Evolutionary conservation across 2,113 vertebrate species (phyloP), one percentile per base, ranked within the genome.

Genomic region (Semicossyphus pulcher): DNA sequence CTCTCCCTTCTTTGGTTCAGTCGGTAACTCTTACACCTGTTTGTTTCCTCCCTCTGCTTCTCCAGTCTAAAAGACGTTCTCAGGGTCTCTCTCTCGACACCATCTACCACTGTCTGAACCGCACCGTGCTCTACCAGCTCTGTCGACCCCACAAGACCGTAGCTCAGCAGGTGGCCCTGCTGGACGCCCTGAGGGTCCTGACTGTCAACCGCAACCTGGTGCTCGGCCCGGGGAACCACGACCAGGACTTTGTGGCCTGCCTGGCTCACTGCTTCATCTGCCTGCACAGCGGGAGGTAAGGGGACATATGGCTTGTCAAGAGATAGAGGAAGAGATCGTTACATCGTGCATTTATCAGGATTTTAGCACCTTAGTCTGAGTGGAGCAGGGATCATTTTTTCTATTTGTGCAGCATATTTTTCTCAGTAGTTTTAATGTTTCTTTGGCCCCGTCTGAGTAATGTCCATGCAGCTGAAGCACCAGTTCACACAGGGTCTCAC

Each of bases 61-160:
- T 57, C 21, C 82, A 99, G 97, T 97, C 96, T 3, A 99, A 99
- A 92, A 90, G 97, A 75, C 95, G 97, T 72, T 97, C 98, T 26
- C 98, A 98, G 90, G 97, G 97, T 4, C 87, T 99, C 21, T 98
- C 97, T 0, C 93, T 98, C 80, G 98, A 99, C 87, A 90, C 96
- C 0, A 94, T 99, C 81, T 99, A 99, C 86, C 97, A 99, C 92
- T 97, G 98, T 87, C 93, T 99, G 90, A 99, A 99, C 81, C 95
- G 98, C 71, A 99, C 97, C 23, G 96, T 99, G 81, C 93, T 99
- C n/a, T 99, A 98, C 84, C 98, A 99, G 91, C 97, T 99, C 77
- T 99, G 96, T 12, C 93, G 98, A 58, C 94, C 98, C 0, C 98
- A 99, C 91, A 99, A 98, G 92, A 99, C 97, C 0, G 97, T 99